A percentile compares a stretch with the other conserved stretches of the same genome.
phyloP scores from a whole-genome alignment of 2,888 invertebrate species.

The Notodonta dromedarius region DNA sequence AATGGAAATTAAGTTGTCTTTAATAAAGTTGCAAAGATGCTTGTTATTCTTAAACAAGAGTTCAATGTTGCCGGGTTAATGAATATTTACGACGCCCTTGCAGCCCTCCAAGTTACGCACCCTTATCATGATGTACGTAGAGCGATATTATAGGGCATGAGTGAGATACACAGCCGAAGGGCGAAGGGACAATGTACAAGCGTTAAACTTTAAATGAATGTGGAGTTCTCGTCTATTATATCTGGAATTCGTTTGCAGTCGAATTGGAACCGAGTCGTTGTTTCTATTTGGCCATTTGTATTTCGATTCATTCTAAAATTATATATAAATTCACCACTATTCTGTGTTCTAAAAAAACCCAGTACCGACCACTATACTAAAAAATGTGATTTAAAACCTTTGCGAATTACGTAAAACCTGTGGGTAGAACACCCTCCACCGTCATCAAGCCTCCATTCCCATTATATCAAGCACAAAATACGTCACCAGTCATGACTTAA shows the following conservation, averaged over 20 bases:
- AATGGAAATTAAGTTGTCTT: conserved; percentile 44
- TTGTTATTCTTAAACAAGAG: conserved; percentile 54
- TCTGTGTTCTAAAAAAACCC: too few species aligned
- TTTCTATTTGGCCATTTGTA: not conserved
- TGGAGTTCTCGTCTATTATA: conserved; percentile 11
- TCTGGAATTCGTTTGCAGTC: conserved; percentile 8
- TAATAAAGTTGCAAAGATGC: conserved; percentile 38
- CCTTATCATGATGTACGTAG: conserved; percentile 56
- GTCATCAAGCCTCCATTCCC: conserved; percentile 27
- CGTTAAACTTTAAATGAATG: conserved; percentile 35
- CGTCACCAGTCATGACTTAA: conserved; percentile 56
- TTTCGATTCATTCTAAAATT: not conserved
- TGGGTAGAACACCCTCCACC: conserved; percentile 13
- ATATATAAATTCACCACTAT: too few species aligned
- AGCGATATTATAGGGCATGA: conserved; percentile 44
- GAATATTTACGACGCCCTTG: conserved; percentile 55
- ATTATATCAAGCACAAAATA: conserved; percentile 56
- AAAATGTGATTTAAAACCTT: too few species aligned
- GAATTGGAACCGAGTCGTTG: not conserved
- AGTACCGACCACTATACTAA: too few species aligned
- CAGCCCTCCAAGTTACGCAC: conserved; percentile 35
- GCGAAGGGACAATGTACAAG: conserved; percentile 33
- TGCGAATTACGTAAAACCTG: not conserved
- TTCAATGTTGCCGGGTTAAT: conserved; percentile 55
- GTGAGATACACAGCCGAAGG: conserved; percentile 36